Percentiles rank a stretch among this genome's conserved stretches.
These are phyloP conservation scores for Holothuria glaberrima DNA, from an alignment of 35 echinoderm and acorn worm species.

Conservation along the genomic window DNA sequence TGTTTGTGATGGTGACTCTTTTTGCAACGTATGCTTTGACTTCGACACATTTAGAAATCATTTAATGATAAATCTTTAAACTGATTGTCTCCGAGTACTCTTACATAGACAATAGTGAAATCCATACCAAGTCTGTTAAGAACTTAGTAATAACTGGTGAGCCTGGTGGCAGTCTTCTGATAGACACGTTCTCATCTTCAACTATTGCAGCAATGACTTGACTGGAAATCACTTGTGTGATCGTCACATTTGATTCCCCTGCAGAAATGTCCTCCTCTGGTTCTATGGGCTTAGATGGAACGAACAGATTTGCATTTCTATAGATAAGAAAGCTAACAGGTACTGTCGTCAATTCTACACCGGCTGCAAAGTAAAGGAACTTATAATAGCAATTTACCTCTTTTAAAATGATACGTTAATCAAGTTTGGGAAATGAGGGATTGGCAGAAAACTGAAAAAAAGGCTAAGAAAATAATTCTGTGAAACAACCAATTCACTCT, in stretches of 20 bases:
- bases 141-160: constrained; percentile 7
- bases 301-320: constrained; percentile 4
- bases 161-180: neutral
- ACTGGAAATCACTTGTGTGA: neutral
- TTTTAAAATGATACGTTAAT: too few species aligned
- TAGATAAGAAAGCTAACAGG: constrained; percentile 25
- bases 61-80: too few species aligned
- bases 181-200: neutral
- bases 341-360: neutral
- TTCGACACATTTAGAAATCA: too few species aligned
- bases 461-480: too few species aligned
- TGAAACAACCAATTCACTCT: too few species aligned
- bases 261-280: neutral
- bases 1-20: too few species aligned
- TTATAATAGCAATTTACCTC: too few species aligned
- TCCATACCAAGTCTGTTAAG: neutral
- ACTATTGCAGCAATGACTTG: constrained; percentile 21
- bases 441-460: neutral
- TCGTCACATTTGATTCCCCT: neutral
- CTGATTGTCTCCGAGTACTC: too few species aligned
- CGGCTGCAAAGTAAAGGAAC: too few species aligned
- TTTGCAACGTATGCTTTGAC: too few species aligned
- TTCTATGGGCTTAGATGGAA: neutral
- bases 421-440: neutral
- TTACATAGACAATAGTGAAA: neutral